Percentiles rank a stretch among this genome's conserved stretches.
These are phyloP conservation scores for Lasioglossum baleicum DNA, from an alignment of 1,140 invertebrate genomes.

Conservation along the genomic window DNA sequence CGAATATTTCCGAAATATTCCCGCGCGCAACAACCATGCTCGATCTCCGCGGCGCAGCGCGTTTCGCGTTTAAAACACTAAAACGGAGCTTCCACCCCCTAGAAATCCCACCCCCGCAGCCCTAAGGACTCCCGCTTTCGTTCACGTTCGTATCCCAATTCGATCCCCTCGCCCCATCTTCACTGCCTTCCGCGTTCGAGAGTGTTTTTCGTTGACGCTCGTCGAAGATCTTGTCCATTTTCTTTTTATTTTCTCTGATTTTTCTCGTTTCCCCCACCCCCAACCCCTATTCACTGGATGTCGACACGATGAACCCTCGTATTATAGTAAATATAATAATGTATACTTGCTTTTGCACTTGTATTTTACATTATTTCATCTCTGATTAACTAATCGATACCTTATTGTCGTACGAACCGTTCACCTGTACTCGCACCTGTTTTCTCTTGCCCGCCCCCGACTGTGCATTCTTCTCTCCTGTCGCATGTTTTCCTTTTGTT, in stretches of 20 bases:
- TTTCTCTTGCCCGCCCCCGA: neutral
- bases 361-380: slow-evolving; percentile 78
- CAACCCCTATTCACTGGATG: neutral
- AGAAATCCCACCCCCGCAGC: neutral
- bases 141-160: too few species aligned
- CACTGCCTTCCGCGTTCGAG: neutral
- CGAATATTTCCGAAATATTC: neutral
- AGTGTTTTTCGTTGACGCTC: slow-evolving; percentile 6
- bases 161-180: neutral
- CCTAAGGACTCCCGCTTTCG: too few species aligned
- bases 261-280: too few species aligned
- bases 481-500: neutral
- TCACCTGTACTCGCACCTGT: slow-evolving; percentile 56
- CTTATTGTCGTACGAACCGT: slow-evolving; percentile 81
- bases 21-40: slow-evolving; percentile 18
- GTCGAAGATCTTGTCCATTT: neutral
- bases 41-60: slow-evolving; percentile 48
- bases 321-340: slow-evolving; percentile 79
- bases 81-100: slow-evolving; percentile 30
- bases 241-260: too few species aligned
- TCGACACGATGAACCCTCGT: slow-evolving; percentile 41
- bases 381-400: slow-evolving; percentile 78
- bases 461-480: too few species aligned
- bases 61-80: slow-evolving; percentile 32
- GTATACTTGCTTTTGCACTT: slow-evolving; percentile 77